These are phyloP conservation scores for Pterostichus madidus DNA, from an alignment of 2,888 invertebrate genomes.

Conservation along the genomic window DNA sequence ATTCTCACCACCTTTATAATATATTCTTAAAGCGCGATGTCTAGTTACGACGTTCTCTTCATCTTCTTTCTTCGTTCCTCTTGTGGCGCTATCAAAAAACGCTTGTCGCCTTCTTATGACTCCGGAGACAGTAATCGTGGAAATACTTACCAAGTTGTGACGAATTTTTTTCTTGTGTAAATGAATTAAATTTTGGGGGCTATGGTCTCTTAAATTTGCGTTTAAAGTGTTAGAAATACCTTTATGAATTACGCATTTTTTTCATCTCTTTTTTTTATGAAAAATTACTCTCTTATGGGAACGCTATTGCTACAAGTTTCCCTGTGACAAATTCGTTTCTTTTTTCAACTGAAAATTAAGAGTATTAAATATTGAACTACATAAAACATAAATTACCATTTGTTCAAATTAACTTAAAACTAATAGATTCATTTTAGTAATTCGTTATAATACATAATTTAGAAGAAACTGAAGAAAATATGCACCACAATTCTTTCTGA, in stretches of 20 bases:
- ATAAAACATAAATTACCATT: too few relatives aligned
- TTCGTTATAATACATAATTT: background rate
- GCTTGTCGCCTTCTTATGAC: conserved; percentile 39
- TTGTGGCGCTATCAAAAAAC: conserved; percentile 27
- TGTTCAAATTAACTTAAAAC: too few relatives aligned
- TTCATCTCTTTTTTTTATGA: conserved; percentile 33
- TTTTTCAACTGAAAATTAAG: too few relatives aligned
- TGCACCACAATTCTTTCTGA: too few relatives aligned
- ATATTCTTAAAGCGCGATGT: conserved; percentile 63
- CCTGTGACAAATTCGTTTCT: too few relatives aligned
- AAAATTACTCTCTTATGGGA: conserved; percentile 14
- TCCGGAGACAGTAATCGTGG: conserved; percentile 32
- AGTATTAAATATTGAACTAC: too few relatives aligned
- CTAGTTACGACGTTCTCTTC: conserved; percentile 15
- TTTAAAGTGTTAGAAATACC: conserved; percentile 37
- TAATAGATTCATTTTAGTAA: background rate
- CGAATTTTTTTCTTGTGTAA: conserved; percentile 36
- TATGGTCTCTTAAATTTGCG: conserved; percentile 37
- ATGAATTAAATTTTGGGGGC: conserved; percentile 46
- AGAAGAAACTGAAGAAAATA: too few relatives aligned
- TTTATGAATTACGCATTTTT: conserved; percentile 23
- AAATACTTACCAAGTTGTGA: conserved; percentile 25
- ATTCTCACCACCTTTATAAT: conserved; percentile 60
- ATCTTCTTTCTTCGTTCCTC: conserved; percentile 7
- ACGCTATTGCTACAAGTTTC: background rate